phyloP scores from a whole-genome alignment of 2,797 vertebrate species.

The Bovichtus diacanthus region DNA sequence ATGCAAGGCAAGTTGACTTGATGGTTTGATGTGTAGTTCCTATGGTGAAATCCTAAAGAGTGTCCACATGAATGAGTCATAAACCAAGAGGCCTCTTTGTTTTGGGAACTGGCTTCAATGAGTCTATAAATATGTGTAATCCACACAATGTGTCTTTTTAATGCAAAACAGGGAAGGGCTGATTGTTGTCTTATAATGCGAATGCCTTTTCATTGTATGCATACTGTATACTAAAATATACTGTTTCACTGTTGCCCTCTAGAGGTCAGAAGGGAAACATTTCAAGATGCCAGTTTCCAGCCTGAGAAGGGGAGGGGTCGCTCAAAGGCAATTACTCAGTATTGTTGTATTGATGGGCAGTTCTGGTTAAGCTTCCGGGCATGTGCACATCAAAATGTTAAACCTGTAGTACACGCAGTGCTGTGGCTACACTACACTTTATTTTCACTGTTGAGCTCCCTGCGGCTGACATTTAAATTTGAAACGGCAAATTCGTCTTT shows the following conservation, averaged over 20 bases:
- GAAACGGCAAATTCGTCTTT: slow-evolving; percentile 70
- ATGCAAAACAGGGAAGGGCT: slow-evolving; percentile 20
- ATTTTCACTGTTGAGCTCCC: slow-evolving; percentile 37
- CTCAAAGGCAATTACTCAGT: not conserved
- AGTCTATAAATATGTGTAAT: slow-evolving; percentile 17
- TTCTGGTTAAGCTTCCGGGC: slow-evolving; percentile 25
- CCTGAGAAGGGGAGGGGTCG: not conserved
- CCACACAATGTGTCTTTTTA: not conserved
- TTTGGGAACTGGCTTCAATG: slow-evolving; percentile 5
- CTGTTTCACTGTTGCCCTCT: slow-evolving; percentile 32
- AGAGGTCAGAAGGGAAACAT: slow-evolving; percentile 32
- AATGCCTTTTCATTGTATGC: slow-evolving; percentile 7
- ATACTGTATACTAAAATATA: not conserved
- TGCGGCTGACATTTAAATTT: slow-evolving; percentile 51
- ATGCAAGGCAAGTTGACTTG: slow-evolving; percentile 5
- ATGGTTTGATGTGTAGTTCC: not conserved
- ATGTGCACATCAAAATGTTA: slow-evolving; percentile 36
- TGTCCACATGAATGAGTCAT: not conserved
- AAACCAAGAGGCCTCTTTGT: not conserved
- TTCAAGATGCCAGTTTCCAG: slow-evolving; percentile 9
- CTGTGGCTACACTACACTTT: slow-evolving; percentile 28
- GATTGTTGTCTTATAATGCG: not conserved
- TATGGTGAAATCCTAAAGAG: not conserved
- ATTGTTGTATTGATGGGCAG: not conserved
- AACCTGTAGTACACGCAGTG: slow-evolving; percentile 26